Base-by-base conservation (phyloP, 2,888 invertebrate genomes). In the Dasypolia templi region DNA sequence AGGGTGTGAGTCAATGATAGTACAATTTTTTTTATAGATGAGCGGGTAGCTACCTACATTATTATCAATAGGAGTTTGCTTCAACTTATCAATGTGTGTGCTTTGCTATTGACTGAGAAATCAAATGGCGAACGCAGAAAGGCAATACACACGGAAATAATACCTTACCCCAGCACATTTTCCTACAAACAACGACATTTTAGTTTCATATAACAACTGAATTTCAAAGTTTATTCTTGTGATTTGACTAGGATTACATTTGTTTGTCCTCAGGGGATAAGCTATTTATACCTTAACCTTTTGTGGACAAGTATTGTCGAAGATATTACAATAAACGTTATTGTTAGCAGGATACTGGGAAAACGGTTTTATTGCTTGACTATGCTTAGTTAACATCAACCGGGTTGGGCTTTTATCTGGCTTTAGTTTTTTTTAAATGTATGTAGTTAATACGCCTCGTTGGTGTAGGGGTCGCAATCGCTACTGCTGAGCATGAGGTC, bases 231-330 rank as follows among this genome's bases (percentile, higher is more conserved):
- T 4, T 59, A 14, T n/a, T 68, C 58, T n/a, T 75, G 11, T n/a
- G 19, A 66, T 77, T 75, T 35, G 35, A 5, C 78, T 59, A n/a
- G 12, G n/a, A 58, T 68, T 35, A 44, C 44, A 29, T 35, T 51
- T 68, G n/a, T 44, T 17, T 35, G 35, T 44, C 44, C 69, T 69
- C 17, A 2, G 5, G 49, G n/a, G 14, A 44, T 35, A 17, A 14
- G 11, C 14, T 75, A 75, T 77, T 46, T 46, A 29, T 77, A 51
- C 11, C 14, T 4, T 44, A 59, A 51, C 69, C 69, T 77, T 75
- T 78, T 59, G 32, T 14, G 42, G 19, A n/a, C 32, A 7, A 42
- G 4, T 12, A 11, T 51, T 49, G 35, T n/a, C 49, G 19, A 29
- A 46, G 68, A 77, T 68, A 77, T 51, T 44, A 49, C 58, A 68